Conservation (phyloP, 2,113 vertebrate species). For the Nycticorax nycticorax region DNA sequence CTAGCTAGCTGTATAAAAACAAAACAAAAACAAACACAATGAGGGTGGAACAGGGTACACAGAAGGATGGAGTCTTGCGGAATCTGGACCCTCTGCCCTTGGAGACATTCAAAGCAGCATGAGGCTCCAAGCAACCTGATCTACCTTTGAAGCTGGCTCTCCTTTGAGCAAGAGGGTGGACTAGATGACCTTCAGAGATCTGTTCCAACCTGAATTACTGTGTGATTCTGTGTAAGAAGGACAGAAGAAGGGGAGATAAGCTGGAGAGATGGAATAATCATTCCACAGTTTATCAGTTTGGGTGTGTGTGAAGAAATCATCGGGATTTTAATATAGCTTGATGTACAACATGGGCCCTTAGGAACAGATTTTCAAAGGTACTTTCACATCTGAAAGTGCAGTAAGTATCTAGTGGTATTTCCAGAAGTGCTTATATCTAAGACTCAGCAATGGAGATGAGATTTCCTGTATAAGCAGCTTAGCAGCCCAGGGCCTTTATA, state of each 20-base stretch:
- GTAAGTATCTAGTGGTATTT: background rate
- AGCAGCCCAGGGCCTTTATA: background rate
- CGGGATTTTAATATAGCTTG: background rate
- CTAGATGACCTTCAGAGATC: background rate
- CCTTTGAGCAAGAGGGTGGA: background rate
- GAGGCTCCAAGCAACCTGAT: background rate
- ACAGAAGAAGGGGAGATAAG: background rate
- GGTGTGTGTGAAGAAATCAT: background rate
- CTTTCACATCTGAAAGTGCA: background rate
- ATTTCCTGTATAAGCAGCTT: background rate
- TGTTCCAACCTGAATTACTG: background rate
- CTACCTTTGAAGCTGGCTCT: background rate
- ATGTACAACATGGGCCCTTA: background rate
- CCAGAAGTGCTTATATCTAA: background rate
- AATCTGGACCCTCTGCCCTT: background rate
- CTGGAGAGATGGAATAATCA: background rate
- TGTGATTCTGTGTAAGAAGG: background rate
- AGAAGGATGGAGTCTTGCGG: background rate
- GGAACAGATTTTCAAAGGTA: background rate
- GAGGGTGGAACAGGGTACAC: background rate
- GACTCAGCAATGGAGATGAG: background rate
- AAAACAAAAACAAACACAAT: background rate
- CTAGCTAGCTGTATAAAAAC: background rate
- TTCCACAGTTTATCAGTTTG: background rate
- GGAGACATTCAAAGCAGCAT: background rate